Percentiles rank a stretch among this genome's conserved stretches.
phyloP scores from a whole-genome alignment of 1,140 invertebrate species.

The Orchesella cincta region DNA sequence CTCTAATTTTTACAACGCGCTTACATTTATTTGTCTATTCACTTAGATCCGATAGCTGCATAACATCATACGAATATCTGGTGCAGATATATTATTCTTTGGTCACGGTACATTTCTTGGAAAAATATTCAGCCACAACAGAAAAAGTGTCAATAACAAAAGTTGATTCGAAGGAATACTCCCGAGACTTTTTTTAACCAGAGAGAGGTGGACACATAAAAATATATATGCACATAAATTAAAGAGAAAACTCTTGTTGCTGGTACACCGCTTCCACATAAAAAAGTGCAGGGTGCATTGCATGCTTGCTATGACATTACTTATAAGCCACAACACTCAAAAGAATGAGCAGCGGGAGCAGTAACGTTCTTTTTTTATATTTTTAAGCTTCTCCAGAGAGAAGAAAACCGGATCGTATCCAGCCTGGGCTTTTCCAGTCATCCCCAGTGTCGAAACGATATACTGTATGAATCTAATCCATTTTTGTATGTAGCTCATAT shows the following conservation, averaged over 20 bases:
- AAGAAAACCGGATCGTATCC: constrained; percentile 9
- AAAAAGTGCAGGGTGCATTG: background rate
- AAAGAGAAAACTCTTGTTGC: constrained; percentile 15
- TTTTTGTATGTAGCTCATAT: too few relatives aligned
- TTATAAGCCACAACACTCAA: background rate
- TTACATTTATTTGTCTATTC: too few relatives aligned
- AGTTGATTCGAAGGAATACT: constrained; percentile 17
- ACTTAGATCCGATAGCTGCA: too few relatives aligned
- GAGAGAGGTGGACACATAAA: constrained; percentile 29
- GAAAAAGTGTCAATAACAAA: too few relatives aligned
- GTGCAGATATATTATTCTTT: too few relatives aligned
- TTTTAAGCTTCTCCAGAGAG: constrained; percentile 24
- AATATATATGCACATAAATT: constrained; percentile 30
- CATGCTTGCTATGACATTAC: constrained; percentile 1
- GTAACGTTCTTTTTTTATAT: constrained; percentile 17
- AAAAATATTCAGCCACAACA: too few relatives aligned
- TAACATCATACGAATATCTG: too few relatives aligned
- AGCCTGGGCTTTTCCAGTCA: background rate
- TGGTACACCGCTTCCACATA: background rate
- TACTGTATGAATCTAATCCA: background rate
- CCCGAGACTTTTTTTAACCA: background rate
- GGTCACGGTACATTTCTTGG: too few relatives aligned
- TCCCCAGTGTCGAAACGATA: background rate
- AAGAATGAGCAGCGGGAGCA: background rate
- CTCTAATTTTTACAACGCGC: too few relatives aligned